These are phyloP conservation scores for Falco concolor DNA, from an alignment of 2,797 vertebrate species.

Conservation along the genomic window DNA sequence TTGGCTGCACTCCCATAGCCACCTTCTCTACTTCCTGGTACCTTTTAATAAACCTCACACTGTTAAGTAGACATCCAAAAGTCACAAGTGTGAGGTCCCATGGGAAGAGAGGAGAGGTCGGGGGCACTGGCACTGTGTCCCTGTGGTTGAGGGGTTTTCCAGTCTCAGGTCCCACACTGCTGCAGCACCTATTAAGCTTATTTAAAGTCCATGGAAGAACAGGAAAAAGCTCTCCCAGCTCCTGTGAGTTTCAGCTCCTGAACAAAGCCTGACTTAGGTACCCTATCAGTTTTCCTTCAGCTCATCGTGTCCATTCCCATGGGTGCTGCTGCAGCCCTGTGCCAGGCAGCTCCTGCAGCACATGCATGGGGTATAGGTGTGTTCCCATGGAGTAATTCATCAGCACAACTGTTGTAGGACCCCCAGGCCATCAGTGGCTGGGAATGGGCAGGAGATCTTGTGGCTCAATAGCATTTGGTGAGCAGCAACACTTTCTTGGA, in stretches of 20 bases:
- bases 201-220: not conserved
- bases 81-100: not conserved
- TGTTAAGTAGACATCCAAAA: not conserved
- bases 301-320: not conserved
- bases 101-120: not conserved
- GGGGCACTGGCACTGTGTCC: accelerated
- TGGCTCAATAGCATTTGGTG: not conserved
- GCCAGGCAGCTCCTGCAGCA: not conserved
- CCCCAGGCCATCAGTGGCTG: not conserved
- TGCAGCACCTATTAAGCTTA: not conserved
- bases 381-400: not conserved
- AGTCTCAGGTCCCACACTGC: not conserved
- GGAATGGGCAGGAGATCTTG: not conserved
- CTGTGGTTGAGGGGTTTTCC: not conserved
- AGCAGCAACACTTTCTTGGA: not conserved
- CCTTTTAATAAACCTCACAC: not conserved
- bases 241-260: not conserved
- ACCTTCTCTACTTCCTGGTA: not conserved
- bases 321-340: not conserved
- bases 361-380: accelerated
- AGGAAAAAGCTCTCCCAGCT: not conserved
- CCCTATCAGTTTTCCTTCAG: not conserved
- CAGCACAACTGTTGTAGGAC: not conserved
- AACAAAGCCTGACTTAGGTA: not conserved
- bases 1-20: accelerated